Evolutionary conservation across 2,113 vertebrate species (phyloP).

Genomic region (Clarias magur): DNA sequence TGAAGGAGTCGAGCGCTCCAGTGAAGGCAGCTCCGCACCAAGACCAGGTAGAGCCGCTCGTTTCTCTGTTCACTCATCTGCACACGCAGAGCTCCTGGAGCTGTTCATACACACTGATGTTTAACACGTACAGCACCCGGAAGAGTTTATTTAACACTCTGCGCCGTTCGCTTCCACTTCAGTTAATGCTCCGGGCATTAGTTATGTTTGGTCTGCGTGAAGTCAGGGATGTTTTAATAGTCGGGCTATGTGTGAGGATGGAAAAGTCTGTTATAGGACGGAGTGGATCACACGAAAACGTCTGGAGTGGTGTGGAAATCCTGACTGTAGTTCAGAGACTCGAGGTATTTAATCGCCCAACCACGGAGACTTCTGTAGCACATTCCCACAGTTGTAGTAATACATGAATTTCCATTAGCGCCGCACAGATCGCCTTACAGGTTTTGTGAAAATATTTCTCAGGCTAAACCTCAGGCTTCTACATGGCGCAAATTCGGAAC

Average conservation of each 20-base stretch:
- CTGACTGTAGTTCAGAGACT: neutral
- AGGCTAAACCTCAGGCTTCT: neutral
- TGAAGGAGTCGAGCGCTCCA: conserved; percentile 17
- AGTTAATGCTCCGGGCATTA: neutral
- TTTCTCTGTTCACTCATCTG: neutral
- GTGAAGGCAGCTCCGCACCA: conserved; percentile 5
- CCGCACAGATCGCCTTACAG: neutral
- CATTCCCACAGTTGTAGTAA: neutral
- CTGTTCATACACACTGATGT: neutral
- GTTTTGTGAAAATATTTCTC: neutral
- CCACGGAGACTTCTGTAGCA: neutral
- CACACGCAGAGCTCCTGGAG: neutral
- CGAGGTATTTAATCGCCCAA: too few relatives aligned
- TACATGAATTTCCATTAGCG: neutral
- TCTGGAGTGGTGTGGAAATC: neutral
- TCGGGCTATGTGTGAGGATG: neutral
- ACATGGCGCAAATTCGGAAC: neutral
- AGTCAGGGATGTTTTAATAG: neutral
- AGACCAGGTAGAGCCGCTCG: conserved; percentile 14
- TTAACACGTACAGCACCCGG: neutral
- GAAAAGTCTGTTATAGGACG: neutral
- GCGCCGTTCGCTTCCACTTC: neutral
- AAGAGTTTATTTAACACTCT: neutral
- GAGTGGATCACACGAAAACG: neutral
- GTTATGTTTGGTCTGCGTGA: neutral